Conservation (phyloP, 2,797 vertebrate genomes). For the Protosalanx chinensis region DNA sequence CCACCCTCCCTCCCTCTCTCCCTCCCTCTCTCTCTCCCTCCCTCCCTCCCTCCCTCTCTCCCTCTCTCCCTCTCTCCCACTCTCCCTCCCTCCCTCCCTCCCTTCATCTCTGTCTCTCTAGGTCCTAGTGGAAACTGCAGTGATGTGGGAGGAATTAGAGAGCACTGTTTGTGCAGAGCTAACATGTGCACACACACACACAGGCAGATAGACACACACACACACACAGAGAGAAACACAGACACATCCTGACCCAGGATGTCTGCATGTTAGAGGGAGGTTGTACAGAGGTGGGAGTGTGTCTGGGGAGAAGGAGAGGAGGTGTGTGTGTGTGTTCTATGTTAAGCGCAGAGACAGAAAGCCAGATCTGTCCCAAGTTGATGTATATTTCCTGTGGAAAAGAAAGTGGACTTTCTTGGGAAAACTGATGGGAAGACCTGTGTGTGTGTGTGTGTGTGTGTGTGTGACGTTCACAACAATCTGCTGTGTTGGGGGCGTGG, state of each 20-base stretch:
- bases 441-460: constrained; percentile 10
- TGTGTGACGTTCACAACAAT: background rate
- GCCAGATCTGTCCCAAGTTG: constrained; percentile 6
- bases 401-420: background rate
- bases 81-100: background rate
- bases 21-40: background rate
- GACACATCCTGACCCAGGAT: background rate
- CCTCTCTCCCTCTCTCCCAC: background rate
- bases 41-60: background rate
- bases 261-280: background rate
- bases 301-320: constrained; percentile 6
- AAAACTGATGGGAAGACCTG: background rate
- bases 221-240: background rate
- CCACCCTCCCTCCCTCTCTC: background rate
- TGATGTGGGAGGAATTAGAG: constrained; percentile 14
- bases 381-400: constrained; percentile 25
- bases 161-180: constrained; percentile 4
- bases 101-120: background rate
- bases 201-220: background rate
- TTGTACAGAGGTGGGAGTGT: background rate
- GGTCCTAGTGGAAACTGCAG: background rate
- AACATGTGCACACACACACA: background rate
- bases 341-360: constrained; percentile 12
- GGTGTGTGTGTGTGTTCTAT: constrained; percentile 14
- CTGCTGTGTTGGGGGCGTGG: background rate